phyloP scores from a whole-genome alignment of 53 echinoderm and acorn worm species.

The Crossaster papposus region DNA sequence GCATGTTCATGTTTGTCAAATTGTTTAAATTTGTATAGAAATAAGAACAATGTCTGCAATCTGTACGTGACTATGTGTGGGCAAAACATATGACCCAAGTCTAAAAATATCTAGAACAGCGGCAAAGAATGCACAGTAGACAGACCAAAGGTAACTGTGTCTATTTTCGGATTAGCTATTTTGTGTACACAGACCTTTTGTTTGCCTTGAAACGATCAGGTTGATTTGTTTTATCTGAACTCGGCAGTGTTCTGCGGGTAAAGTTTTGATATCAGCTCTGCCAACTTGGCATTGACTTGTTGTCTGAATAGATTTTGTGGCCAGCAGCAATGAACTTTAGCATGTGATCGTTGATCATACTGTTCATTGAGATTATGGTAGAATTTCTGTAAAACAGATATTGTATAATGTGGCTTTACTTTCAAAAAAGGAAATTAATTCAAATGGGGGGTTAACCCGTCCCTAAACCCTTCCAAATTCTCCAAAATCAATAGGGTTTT shows the following conservation, averaged over 20 bases:
- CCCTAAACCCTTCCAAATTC: too few species aligned
- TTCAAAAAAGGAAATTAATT: background rate
- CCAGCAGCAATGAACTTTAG: background rate
- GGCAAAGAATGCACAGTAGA: too few species aligned
- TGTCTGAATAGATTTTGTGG: slow-evolving; percentile 4
- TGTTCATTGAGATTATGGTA: background rate
- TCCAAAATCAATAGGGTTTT: too few species aligned
- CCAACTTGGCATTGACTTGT: background rate
- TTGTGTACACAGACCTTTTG: slow-evolving; percentile 2
- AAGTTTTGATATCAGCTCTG: slow-evolving; percentile 10
- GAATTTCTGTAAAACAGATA: background rate
- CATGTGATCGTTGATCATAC: background rate
- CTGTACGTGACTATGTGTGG: too few species aligned
- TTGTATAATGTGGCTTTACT: background rate
- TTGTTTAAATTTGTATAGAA: slow-evolving; percentile 5
- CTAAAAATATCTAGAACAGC: background rate
- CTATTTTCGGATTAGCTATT: background rate
- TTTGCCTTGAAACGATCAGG: slow-evolving; percentile 7
- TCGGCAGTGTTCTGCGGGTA: background rate
- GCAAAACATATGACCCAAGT: background rate
- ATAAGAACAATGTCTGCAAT: slow-evolving; percentile 16
- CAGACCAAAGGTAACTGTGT: slow-evolving; percentile 40
- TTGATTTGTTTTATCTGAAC: background rate
- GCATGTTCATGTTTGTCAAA: background rate
- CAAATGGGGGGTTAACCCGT: too few species aligned